Base-by-base conservation (phyloP, 2,113 vertebrate species). In the Pseudonaja textilis region DNA sequence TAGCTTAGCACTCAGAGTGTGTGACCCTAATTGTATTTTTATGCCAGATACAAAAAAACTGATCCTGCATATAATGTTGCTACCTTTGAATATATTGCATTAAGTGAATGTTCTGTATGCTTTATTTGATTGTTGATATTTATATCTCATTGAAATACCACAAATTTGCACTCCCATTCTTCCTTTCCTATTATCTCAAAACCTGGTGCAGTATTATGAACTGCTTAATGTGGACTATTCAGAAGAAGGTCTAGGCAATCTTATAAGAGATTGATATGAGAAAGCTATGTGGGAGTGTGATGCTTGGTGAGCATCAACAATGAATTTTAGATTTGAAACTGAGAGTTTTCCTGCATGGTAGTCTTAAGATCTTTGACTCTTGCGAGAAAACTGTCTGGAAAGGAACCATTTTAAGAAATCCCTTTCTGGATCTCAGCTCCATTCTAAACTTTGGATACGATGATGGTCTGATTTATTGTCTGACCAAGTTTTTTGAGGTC, bases 11-110 rank as follows among this genome's bases (percentile, higher is more conserved):
- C 7, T 18, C 39, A 45, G 81, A 42, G 18, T 11, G 39, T 85
- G 81, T 45, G 81, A 85, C 20, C 18, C 74, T 42, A n/a, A 55
- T 57, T 61, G 87, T 3, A 3, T 25, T 95, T 52, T 93, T 5
- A 93, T 94, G 89, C n/a, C 55, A 11, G 69, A 18, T 91, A 89
- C 29, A 89, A 18, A 54, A 94, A 94, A 93, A 74, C 14, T 92
- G 23, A 9, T 94, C 93, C 91, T 93, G 81, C 94, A 56, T 89
- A 89, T 94, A 91, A 89, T 0, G 47, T 50, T 50, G 8, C 47
- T 50, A 9, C 47, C 5, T 85, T 93, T 92, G 29, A 85, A 89
- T 93, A 86, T 91, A 5, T 92, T 59, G 47, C 47, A 95, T 5
- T 90, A 69, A 91, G 94, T 18, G 61, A 90, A 88, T 29, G 7